A percentile compares a stretch with the other conserved stretches of the same genome.
Evolutionary conservation across 2,797 vertebrate genomes (phyloP).

Genomic region (Microhierax caerulescens): DNA sequence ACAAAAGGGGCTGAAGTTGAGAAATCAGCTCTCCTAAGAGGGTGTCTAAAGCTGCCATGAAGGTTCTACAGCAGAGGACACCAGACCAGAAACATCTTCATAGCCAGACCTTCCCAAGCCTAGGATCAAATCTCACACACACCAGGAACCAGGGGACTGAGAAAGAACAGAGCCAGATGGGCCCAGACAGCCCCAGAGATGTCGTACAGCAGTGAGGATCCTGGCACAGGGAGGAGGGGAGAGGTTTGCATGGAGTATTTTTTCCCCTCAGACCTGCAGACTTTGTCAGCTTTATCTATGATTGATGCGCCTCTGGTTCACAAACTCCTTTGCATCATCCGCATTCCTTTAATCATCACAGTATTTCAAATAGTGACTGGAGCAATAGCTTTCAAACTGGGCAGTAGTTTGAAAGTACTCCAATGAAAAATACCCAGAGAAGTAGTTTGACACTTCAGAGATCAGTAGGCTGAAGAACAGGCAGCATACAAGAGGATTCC

Average conservation of each 20-base stretch:
- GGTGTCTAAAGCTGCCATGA: not conserved
- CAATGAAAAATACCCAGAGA: not conserved
- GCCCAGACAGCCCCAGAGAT: not conserved
- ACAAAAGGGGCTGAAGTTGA: not conserved
- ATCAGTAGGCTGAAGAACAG: not conserved
- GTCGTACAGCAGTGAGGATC: not conserved
- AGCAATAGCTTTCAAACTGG: not conserved
- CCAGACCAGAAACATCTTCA: not conserved
- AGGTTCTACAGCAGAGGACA: not conserved
- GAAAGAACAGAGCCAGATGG: not conserved
- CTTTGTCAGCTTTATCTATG: not conserved
- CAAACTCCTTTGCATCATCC: not conserved
- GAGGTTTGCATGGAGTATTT: not conserved
- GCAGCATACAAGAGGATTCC: not conserved
- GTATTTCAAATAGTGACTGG: not conserved
- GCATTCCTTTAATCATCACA: not conserved
- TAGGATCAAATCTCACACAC: not conserved
- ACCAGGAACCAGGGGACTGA: not conserved
- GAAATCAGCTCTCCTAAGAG: not conserved
- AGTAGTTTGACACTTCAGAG: not conserved
- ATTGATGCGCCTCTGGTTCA: not conserved
- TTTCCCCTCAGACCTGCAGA: not conserved
- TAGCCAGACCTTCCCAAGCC: not conserved
- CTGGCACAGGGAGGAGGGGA: not conserved
- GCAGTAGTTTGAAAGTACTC: not conserved